Base-by-base conservation (phyloP, 92 coral and sea anemone genomes). In the Phenganax marumi region DNA sequence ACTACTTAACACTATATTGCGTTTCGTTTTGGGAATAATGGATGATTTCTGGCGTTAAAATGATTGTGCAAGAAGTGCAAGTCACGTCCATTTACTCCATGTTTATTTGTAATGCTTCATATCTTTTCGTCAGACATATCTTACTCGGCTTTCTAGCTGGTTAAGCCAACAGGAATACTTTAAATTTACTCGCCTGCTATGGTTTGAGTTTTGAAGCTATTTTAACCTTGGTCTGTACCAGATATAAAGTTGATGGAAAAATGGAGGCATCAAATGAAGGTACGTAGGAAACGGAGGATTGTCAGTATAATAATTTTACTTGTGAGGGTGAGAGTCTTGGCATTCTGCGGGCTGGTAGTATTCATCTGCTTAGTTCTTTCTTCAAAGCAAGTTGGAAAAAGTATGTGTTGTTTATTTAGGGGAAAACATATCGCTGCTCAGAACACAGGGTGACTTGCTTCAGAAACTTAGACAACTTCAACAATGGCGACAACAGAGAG, bases 401-500 rank as follows among this genome's bases (percentile, higher is more conserved):
- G 5, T 2, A 33, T 74, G 14, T 76, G 17, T 3, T 48, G 19
- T 17, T 12, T 47, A 11, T 78, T 47, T 23, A 78, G 83, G 60
- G 3, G 83, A 78, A 18, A 61, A 50, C 47, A 25, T 78, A 17
- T 22, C 61, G 61, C 57, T 61, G 17, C 83, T 73, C 58, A 62
- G 61, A 50, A 78, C 83, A 10, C 99, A 91, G 70, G 91, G 87
- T 0, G 91, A 92, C 74, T 87, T 96, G 17, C 81, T 96, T 39
- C 91, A 92, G 74, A 96, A 96, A 80, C 90, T 96, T 68, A 82
- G 96, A 49, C 96, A 96, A 70, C 90, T 96, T 18, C 93, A 95
- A 21, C 99, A 89, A n/a, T 96, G 99, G 99, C 97, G 92, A 48
- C 97, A 92, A 68, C 99, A 96, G 23, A 95, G 92, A 43, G 97